Conservation (phyloP, 2,888 invertebrate species). For the Thalpophila matura region DNA sequence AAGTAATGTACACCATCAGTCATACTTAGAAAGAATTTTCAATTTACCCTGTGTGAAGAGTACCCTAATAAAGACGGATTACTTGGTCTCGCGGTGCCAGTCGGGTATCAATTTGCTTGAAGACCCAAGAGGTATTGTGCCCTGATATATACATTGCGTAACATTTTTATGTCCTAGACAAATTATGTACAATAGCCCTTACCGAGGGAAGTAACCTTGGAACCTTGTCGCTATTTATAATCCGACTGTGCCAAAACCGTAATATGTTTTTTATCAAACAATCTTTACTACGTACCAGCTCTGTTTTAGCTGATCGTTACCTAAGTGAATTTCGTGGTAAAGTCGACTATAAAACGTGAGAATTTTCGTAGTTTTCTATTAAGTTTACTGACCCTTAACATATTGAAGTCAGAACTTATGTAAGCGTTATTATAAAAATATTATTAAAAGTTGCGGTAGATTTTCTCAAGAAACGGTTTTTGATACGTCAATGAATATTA, state of each 20-base stretch:
- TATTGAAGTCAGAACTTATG: conserved; percentile 26
- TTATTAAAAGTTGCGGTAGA: not conserved
- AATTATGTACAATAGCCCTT: conserved; percentile 58
- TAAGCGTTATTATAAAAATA: conserved; percentile 33
- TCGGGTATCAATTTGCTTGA: conserved; percentile 75
- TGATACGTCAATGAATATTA: conserved; percentile 12
- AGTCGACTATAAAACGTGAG: conserved; percentile 47
- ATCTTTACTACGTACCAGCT: conserved; percentile 61
- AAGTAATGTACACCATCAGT: conserved; percentile 89
- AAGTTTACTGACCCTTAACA: conserved; percentile 43
- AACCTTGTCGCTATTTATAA: conserved; percentile 58
- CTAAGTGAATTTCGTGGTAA: conserved; percentile 58
- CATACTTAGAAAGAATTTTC: conserved; percentile 90
- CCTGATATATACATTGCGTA: conserved; percentile 47
- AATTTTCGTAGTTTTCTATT: conserved; percentile 45
- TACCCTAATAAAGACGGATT: conserved; percentile 87
- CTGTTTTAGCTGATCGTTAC: conserved; percentile 57
- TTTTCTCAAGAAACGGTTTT: conserved; percentile 1
- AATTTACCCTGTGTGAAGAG: conserved; percentile 85
- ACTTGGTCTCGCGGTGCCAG: conserved; percentile 73
- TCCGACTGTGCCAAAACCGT: conserved; percentile 54
- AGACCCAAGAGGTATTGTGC: conserved; percentile 60
- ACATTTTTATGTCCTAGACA: conserved; percentile 54
- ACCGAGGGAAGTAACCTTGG: conserved; percentile 52
- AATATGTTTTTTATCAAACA: conserved; percentile 62